Conservation (phyloP, 2,113 vertebrate species). For the Paedocypris sp. region DNA sequence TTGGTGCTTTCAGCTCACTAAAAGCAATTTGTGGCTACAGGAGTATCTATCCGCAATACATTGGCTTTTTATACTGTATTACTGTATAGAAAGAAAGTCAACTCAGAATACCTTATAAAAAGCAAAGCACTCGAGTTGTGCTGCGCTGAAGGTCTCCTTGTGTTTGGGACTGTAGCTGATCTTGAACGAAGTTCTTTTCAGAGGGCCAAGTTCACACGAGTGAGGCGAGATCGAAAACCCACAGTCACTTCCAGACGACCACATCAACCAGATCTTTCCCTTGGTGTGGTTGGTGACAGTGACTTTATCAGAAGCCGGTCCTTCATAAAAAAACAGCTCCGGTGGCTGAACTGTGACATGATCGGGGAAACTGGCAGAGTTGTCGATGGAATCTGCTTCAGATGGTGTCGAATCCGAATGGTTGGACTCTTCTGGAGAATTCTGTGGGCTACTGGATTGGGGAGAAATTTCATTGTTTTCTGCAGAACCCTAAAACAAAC, state of each 20-base stretch:
- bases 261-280: slow-evolving; percentile 68
- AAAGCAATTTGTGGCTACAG: too few species aligned
- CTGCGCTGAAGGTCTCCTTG: slow-evolving; percentile 62
- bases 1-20: too few species aligned
- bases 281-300: slow-evolving; percentile 76
- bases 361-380: not conserved
- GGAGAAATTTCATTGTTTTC: not conserved
- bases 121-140: slow-evolving; percentile 82
- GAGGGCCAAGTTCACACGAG: slow-evolving; percentile 63
- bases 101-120: slow-evolving; percentile 63
- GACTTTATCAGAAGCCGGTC: slow-evolving; percentile 47
- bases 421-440: slow-evolving; percentile 63
- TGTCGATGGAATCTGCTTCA: not conserved
- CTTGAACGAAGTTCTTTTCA: slow-evolving; percentile 70
- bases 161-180: slow-evolving; percentile 68
- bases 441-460: slow-evolving; percentile 1
- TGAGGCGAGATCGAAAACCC: slow-evolving; percentile 67
- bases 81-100: too few species aligned
- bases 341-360: slow-evolving; percentile 61
- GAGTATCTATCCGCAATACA: too few species aligned
- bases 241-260: slow-evolving; percentile 54
- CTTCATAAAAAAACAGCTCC: slow-evolving; percentile 71
- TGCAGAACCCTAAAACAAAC: not conserved
- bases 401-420: slow-evolving; percentile 26
- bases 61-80: too few species aligned